Evolutionary conservation across 2,113 vertebrate genomes (phyloP), one percentile per base, ranked within the genome.

Genomic region (Chloebia gouldiae): DNA sequence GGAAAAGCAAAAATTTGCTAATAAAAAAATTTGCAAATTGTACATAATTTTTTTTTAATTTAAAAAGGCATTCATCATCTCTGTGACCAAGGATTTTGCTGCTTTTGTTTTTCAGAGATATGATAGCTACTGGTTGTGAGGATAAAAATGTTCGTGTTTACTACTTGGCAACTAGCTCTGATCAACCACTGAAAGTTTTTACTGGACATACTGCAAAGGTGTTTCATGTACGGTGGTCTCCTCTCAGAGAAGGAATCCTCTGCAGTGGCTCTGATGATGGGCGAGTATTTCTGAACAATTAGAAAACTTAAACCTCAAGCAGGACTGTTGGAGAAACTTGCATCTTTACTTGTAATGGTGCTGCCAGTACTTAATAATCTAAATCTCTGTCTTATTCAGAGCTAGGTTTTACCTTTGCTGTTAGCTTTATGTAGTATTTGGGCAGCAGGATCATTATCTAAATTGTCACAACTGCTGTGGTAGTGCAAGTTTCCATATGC

Each of bases 61-160:
- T 54, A 9, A 39, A 37, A 49, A 68, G 61, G 3, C 14, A n/a
- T 53, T 63, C 9, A 28, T 81, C 21, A 63, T n/a, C 42, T 45
- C 25, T 60, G 19, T 90, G 50, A 69, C 35, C 3, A 13, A 85
- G 30, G 12, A 69, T 78, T 87, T 72, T 49, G 2, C 25, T 66
- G 0, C 17, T 60, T 64, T 79, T 60, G 8, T 93, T 82, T 92
- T 96, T 23, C 94, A 99, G 99, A 97, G 99, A 99, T 86, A 99
- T 99, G 99, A 99, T 99, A 70, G 99, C 99, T 15, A 99, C 99
- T 14, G 99, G 99, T 85, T 99, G 99, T 88, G 99, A 99, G 94
- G 99, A 99, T 95, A 99, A 98, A 97, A 99, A 98, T 11, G 99
- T 99, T 3, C 98, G 99, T 5, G 99, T 99, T n/a, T 99, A 99